Evolutionary conservation across 2,888 invertebrate genomes (phyloP).

Genomic region (Chrysodeixis includens): DNA sequence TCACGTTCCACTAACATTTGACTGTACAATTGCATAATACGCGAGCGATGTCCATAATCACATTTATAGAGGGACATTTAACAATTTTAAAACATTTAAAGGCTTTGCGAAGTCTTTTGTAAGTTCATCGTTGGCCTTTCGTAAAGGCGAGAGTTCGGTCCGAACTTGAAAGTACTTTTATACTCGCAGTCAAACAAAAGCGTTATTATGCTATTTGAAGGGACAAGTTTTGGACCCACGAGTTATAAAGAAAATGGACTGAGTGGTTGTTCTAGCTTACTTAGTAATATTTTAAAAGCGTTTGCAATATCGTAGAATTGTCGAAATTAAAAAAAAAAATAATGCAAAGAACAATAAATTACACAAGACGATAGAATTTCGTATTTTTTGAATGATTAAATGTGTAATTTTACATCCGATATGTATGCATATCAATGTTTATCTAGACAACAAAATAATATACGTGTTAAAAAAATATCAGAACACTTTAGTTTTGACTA

Average conservation of each 20-base stretch:
- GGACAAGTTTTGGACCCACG: neutral
- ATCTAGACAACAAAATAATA: no score
- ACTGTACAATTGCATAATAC: conserved; percentile 68
- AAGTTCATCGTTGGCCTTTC: conserved; percentile 1
- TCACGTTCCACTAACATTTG: conserved; percentile 79
- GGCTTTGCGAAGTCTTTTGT: conserved; percentile 1
- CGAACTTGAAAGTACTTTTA: conserved; percentile 31
- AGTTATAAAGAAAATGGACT: neutral
- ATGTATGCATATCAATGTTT: no score
- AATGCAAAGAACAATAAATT: no score
- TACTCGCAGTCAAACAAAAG: conserved; percentile 4
- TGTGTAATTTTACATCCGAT: no score
- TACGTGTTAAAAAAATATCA: no score
- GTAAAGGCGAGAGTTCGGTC: conserved; percentile 2
- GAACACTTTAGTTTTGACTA: no score
- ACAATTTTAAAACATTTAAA: conserved; percentile 26
- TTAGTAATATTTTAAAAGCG: neutral
- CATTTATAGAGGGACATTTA: conserved; percentile 55
- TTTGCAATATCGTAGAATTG: neutral
- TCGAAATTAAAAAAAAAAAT: neutral
- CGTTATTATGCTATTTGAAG: conserved; percentile 4
- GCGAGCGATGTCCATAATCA: conserved; percentile 64
- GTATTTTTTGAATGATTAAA: no score
- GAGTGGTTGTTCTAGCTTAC: neutral
- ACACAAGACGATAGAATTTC: no score